A percentile compares a stretch with the other conserved stretches of the same genome.
These are phyloP conservation scores for mouse (Mus musculus) DNA, from an alignment of 2,113 vertebrate species.

Conservation along the genomic window GRCm39 chr14:6468501-6469000, in stretches of 20 bases:
- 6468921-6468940: background rate
- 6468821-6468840: background rate
- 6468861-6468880: background rate
- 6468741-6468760: background rate
- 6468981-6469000: slow-evolving; percentile 1
- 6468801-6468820: background rate
- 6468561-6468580: too few relatives aligned
- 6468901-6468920: background rate
- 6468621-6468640: background rate
- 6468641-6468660: background rate
- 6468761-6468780: background rate
- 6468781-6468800: background rate
- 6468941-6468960: background rate
- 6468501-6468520: background rate
- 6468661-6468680: background rate
- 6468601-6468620: background rate
- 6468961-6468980: background rate
- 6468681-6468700: background rate
- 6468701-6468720: background rate
- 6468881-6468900: background rate
- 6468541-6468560: background rate
- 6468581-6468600: background rate
- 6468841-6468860: background rate
- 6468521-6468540: background rate
- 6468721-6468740: too few relatives aligned